phyloP scores from a whole-genome alignment of 2,888 invertebrate species.

The Bimastos eiseni region DNA sequence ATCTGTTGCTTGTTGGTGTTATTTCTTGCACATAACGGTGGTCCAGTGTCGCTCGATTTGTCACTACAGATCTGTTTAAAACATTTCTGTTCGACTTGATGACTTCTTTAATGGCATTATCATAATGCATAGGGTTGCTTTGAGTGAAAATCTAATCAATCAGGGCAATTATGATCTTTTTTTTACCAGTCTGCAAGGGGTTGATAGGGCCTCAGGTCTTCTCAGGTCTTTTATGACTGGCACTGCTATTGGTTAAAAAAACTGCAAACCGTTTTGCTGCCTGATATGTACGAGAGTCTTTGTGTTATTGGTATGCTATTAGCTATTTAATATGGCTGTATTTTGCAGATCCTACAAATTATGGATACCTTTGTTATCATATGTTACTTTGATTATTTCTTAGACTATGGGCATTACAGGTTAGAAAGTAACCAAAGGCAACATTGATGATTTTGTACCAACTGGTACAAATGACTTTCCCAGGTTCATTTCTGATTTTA shows the following conservation, averaged over 20 bases:
- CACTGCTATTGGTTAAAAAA: background rate
- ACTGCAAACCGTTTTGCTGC: background rate
- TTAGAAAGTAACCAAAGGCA: background rate
- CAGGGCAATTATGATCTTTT: too few species aligned
- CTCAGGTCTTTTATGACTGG: background rate
- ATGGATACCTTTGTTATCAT: background rate
- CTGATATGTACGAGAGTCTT: background rate
- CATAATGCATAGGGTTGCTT: too few species aligned
- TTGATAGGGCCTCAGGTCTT: background rate
- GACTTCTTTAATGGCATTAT: too few species aligned
- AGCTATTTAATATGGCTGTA: background rate
- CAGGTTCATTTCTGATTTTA: background rate
- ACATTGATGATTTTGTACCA: background rate
- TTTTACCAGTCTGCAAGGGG: background rate
- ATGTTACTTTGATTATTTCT: background rate
- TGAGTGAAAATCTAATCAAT: too few species aligned
- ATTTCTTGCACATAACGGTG: background rate
- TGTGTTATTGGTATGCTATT: background rate
- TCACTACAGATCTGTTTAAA: background rate
- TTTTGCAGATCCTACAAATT: background rate
- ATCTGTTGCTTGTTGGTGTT: background rate
- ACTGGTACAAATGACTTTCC: background rate
- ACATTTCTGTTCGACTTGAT: too few species aligned
- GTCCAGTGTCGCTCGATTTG: background rate
- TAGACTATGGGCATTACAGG: background rate